Evolutionary conservation across 2,888 invertebrate species (phyloP).

Genomic region (Bellardia pandia): DNA sequence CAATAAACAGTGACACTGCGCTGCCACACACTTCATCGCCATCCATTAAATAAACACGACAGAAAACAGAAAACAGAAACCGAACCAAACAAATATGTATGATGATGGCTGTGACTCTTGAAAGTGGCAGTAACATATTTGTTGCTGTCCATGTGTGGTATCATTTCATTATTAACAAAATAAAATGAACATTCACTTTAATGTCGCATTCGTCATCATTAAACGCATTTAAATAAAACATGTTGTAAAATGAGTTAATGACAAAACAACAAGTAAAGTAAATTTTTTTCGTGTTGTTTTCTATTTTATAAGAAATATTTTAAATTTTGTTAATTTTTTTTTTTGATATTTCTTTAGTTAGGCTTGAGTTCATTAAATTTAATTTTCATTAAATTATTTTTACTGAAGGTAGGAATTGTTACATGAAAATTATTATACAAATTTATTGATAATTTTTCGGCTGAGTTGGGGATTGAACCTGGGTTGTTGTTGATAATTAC

Average conservation of each 20-base stretch:
- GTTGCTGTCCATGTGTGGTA: conserved; percentile 23
- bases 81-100: conserved; percentile 5
- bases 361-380: no score
- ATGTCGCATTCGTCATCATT: conserved; percentile 34
- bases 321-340: no score
- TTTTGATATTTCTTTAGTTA: no score
- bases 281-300: no score
- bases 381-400: no score
- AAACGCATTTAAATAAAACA: not conserved
- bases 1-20: conserved; percentile 19
- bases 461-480: no score
- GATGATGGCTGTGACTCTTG: conserved; percentile 20
- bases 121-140: conserved; percentile 26
- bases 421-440: no score
- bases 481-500: no score
- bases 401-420: no score
- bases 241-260: conserved; percentile 10
- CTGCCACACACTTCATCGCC: conserved; percentile 1
- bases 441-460: no score
- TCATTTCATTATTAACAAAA: conserved; percentile 22
- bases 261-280: not conserved
- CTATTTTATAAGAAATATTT: no score
- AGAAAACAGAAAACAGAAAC: no score
- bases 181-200: conserved; percentile 16
- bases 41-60: conserved; percentile 14